phyloP scores from a whole-genome alignment of 2,113 vertebrate genomes.

The Campylomormyrus tamandua region DNA sequence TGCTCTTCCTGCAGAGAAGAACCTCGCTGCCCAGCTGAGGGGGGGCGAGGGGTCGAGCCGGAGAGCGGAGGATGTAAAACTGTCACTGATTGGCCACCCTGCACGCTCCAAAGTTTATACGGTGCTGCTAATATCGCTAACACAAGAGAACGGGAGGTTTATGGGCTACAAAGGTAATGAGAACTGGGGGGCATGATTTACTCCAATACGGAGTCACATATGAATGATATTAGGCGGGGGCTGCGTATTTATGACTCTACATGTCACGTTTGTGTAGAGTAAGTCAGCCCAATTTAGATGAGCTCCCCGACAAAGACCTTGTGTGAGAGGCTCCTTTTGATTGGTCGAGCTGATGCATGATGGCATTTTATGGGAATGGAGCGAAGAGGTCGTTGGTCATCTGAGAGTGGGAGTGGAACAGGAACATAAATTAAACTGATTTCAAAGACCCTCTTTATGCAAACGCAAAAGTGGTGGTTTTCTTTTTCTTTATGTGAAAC shows the following conservation, averaged over 20 bases:
- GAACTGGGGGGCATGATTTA: neutral
- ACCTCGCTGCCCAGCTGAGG: neutral
- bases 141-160: neutral
- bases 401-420: neutral
- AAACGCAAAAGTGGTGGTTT: neutral
- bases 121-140: neutral
- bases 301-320: neutral
- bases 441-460: slow-evolving; percentile 1
- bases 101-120: neutral
- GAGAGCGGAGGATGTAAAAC: neutral
- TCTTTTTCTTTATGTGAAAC: neutral
- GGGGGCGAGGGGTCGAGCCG: neutral
- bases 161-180: neutral
- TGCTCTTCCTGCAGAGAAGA: neutral
- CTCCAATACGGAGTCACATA: neutral
- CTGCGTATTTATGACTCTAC: neutral
- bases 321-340: neutral
- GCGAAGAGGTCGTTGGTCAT: neutral
- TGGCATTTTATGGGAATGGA: neutral
- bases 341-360: neutral
- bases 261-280: neutral
- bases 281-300: neutral
- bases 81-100: neutral
- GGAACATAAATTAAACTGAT: neutral
- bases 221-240: neutral